These are phyloP conservation scores for Leptestheria dahalacensis DNA, from an alignment of 1,140 invertebrate genomes.

Conservation along the genomic window DNA sequence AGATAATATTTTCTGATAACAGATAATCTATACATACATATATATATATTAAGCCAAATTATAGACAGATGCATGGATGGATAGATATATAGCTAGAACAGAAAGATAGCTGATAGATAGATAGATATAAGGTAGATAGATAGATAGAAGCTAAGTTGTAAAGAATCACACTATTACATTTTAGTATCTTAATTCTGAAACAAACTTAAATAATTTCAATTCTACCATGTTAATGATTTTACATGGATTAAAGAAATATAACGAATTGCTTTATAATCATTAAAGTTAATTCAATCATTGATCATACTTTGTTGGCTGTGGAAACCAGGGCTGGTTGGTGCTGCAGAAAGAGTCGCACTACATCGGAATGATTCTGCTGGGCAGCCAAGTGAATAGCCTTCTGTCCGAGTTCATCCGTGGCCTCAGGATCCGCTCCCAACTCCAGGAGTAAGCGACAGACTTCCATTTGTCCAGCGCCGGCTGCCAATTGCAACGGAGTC, in stretches of 20 bases:
- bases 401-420: constrained; percentile 82
- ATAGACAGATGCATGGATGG: no score
- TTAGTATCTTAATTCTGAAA: not conserved
- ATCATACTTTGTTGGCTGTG: constrained; percentile 64
- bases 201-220: not conserved
- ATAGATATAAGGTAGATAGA: no score
- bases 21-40: no score
- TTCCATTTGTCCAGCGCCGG: constrained; percentile 84
- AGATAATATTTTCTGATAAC: no score
- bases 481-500: constrained; percentile 73
- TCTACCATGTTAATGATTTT: not conserved
- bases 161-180: constrained; percentile 3
- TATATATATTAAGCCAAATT: no score
- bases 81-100: no score
- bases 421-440: constrained; percentile 89
- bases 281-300: no score
- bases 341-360: constrained; percentile 92
- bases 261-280: no score
- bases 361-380: constrained; percentile 96
- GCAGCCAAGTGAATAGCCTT: constrained; percentile 86
- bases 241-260: no score
- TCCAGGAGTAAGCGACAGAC: constrained; percentile 87
- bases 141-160: no score
- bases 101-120: no score
- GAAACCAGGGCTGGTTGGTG: constrained; percentile 87